phyloP scores from a whole-genome alignment of 92 coral and sea anemone genomes.

The Heteractis magnifica region DNA sequence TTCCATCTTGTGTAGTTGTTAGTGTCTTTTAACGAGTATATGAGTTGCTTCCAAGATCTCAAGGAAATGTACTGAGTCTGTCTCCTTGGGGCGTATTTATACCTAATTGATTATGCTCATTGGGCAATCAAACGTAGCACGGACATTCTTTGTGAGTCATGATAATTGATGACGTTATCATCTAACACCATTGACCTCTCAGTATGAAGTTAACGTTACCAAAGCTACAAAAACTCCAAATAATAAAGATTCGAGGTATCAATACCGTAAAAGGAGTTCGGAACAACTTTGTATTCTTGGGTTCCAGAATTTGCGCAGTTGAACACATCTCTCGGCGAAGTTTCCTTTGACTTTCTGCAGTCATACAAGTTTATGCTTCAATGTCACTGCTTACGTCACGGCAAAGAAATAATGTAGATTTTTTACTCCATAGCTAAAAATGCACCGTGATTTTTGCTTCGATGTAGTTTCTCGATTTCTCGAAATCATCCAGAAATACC shows the following conservation, averaged over 20 bases:
- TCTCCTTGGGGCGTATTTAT: slow-evolving; percentile 28
- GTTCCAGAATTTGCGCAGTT: neutral
- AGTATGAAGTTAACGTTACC: neutral
- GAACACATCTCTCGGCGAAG: neutral
- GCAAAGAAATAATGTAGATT: neutral
- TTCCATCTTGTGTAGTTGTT: slow-evolving; percentile 53
- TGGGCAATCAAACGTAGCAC: slow-evolving; percentile 15
- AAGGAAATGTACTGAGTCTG: slow-evolving; percentile 11
- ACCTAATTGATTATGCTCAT: neutral
- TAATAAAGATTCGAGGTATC: neutral
- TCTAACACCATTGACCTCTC: slow-evolving; percentile 11
- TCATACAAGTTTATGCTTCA: neutral
- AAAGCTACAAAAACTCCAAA: neutral
- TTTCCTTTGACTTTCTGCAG: neutral
- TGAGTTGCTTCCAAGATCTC: neutral
- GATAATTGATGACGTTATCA: slow-evolving; percentile 23
- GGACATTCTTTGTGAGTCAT: neutral
- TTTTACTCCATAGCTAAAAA: neutral
- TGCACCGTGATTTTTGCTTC: neutral
- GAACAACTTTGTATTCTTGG: neutral
- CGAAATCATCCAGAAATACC: neutral
- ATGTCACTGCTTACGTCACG: neutral
- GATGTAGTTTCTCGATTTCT: neutral
- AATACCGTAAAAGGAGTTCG: neutral
- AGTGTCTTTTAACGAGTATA: neutral